Base-by-base conservation (phyloP, 2,797 vertebrate genomes). In the Rhinoraja longicauda region DNA sequence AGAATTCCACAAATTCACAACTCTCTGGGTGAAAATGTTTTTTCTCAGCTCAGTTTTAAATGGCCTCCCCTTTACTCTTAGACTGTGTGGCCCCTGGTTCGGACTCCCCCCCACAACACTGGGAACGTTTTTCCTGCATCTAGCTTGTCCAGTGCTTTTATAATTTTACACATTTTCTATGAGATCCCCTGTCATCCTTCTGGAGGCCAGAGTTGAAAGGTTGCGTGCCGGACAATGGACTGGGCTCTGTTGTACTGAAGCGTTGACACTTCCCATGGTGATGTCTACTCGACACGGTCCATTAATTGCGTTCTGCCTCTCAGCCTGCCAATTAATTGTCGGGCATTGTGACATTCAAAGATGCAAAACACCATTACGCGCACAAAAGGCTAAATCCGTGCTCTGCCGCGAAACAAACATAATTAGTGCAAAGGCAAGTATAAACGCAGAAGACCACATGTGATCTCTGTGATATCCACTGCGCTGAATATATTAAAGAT, bases 341-440 rank as follows among this genome's bases (percentile, higher is more conserved):
- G 84, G 26, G 53, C 57, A 84, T 59, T 62, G 81, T 84, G 81
- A 84, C 53, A 84, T 84, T 84, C 84, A n/a, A 26, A n/a, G 81
- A 0, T 57, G 4, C 12, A 29, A 93, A 59, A 53, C 39, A 19
- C 26, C 57, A n/a, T 57, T n/a, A 10, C 24, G 2, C 59, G 81
- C 59, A 29, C 59, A 84, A 13, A 64, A 64, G 64, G 0, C n/a
- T n/a, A 59, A 84, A n/a, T 62, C 26, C 13, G 12, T 84, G 81
- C 81, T n/a, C 91, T 19, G 70, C 53, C 91, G 19, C 53, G 76
- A 77, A 77, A 26, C 81, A 57, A 84, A 59, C 81, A 29, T 26
- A 84, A 84, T 84, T 84, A 84, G 26, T 59, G 24, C 1, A 57
- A 84, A 84, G 15, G 53, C 57, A n/a, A 62, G 81, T 29, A 84